Evolutionary conservation across 2,888 invertebrate species (phyloP).

Genomic region (Anodontia alba): DNA sequence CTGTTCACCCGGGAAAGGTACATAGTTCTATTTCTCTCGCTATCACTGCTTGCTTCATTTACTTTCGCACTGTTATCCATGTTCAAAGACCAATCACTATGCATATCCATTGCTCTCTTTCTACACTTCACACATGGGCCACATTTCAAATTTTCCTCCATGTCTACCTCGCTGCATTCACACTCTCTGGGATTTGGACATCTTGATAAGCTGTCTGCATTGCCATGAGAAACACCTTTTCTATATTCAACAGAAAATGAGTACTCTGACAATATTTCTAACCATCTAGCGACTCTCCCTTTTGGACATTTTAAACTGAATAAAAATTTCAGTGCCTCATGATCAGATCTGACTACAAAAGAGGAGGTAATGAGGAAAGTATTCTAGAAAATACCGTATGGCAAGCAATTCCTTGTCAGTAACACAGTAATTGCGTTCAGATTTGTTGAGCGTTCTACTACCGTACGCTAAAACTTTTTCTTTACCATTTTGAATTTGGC

Average conservation of each 20-base stretch:
- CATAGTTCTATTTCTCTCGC: too few species aligned
- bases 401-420: conserved; percentile 30
- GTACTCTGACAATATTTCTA: not conserved
- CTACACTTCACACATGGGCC: too few species aligned
- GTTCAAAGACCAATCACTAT: not conserved
- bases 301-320: not conserved
- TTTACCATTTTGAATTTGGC: not conserved
- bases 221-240: not conserved
- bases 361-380: conserved; percentile 19
- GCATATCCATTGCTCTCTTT: too few species aligned
- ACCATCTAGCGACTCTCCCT: not conserved
- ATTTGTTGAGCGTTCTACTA: conserved; percentile 19
- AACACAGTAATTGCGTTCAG: conserved; percentile 23
- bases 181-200: too few species aligned
- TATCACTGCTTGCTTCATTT: too few species aligned
- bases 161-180: too few species aligned
- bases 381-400: conserved; percentile 26
- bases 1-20: too few species aligned
- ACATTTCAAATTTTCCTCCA: too few species aligned
- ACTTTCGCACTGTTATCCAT: too few species aligned
- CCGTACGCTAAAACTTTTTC: conserved; percentile 41
- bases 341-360: not conserved
- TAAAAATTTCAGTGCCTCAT: not conserved
- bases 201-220: too few species aligned
- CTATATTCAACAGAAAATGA: not conserved